Percentiles rank a stretch among this genome's conserved stretches.
Evolutionary conservation across 2,888 invertebrate species (phyloP).

Genomic region (Tanytarsus gracilentus): DNA sequence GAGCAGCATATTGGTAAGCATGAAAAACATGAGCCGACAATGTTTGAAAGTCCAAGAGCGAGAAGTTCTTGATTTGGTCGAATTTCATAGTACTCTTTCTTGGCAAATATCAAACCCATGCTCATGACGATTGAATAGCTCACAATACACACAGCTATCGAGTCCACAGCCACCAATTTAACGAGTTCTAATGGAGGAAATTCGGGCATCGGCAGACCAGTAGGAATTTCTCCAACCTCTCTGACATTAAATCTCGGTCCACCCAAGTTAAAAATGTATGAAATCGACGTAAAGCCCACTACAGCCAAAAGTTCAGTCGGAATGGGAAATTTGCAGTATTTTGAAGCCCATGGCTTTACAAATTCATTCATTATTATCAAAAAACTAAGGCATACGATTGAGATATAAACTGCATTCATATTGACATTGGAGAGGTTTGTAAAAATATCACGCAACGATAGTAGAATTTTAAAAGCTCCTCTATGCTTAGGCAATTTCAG

Average conservation of each 20-base stretch:
- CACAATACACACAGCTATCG: constrained; percentile 59
- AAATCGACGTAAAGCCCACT: constrained; percentile 55
- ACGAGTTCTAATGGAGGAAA: constrained; percentile 51
- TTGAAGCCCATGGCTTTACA: constrained; percentile 50
- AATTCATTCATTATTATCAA: constrained; percentile 56
- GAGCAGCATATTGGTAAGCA: constrained; percentile 59
- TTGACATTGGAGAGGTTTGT: constrained; percentile 49
- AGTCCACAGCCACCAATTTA: constrained; percentile 49
- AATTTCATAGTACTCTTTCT: constrained; percentile 58
- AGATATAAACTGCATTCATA: constrained; percentile 52
- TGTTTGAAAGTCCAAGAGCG: constrained; percentile 58
- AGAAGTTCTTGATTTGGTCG: constrained; percentile 65
- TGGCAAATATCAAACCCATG: constrained; percentile 65
- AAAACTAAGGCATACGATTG: constrained; percentile 50
- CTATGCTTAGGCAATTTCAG: constrained; percentile 48
- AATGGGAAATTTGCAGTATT: constrained; percentile 56
- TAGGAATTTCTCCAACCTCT: constrained; percentile 58
- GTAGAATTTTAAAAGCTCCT: constrained; percentile 52
- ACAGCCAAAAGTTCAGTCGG: constrained; percentile 69
- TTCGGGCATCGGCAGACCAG: constrained; percentile 50
- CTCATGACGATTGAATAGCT: constrained; percentile 65
- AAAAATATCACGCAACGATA: constrained; percentile 54
- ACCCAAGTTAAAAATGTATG: constrained; percentile 48
- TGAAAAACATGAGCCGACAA: constrained; percentile 57
- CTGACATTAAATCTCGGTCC: constrained; percentile 46